A percentile compares a stretch with the other conserved stretches of the same genome.
Evolutionary conservation across 2,113 vertebrate species (phyloP).

Genomic region (Channa maculata): DNA sequence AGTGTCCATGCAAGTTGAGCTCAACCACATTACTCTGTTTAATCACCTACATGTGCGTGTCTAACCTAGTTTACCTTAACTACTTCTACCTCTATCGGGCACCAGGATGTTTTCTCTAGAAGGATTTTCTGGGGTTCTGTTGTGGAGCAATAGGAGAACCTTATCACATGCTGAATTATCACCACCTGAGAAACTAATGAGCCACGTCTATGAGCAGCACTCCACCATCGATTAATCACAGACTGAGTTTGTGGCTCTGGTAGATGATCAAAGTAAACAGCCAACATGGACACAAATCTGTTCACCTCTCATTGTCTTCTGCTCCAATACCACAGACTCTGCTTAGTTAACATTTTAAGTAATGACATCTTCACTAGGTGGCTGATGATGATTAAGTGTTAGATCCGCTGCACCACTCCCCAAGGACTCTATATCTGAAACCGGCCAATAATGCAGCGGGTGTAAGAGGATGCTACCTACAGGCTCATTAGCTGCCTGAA

Average conservation of each 20-base stretch:
- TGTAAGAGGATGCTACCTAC: slow-evolving; percentile 20
- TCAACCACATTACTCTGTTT: too few species aligned
- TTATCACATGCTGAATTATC: slow-evolving; percentile 43
- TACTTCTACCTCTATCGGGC: too few species aligned
- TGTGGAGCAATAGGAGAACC: too few species aligned
- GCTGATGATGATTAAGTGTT: slow-evolving; percentile 42
- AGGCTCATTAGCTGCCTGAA: background rate
- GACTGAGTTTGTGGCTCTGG: slow-evolving; percentile 28
- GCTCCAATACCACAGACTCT: slow-evolving; percentile 16
- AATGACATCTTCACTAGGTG: slow-evolving; percentile 48
- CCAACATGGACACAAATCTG: slow-evolving; percentile 20
- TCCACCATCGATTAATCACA: slow-evolving; percentile 46
- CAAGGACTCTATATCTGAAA: slow-evolving; percentile 31
- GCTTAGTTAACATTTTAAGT: slow-evolving; percentile 48
- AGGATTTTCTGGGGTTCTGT: too few species aligned
- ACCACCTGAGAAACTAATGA: slow-evolving; percentile 47
- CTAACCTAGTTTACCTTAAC: too few species aligned
- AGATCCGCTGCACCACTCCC: slow-evolving; percentile 16
- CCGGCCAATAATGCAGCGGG: slow-evolving; percentile 27
- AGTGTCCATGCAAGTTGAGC: too few species aligned
- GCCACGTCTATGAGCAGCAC: slow-evolving; percentile 27
- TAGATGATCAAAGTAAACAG: slow-evolving; percentile 59
- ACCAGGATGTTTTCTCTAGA: too few species aligned
- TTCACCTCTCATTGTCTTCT: slow-evolving; percentile 13
- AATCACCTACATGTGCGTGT: too few species aligned